Base-by-base conservation (phyloP, 2,113 vertebrate species). In the Pipa parva region DNA sequence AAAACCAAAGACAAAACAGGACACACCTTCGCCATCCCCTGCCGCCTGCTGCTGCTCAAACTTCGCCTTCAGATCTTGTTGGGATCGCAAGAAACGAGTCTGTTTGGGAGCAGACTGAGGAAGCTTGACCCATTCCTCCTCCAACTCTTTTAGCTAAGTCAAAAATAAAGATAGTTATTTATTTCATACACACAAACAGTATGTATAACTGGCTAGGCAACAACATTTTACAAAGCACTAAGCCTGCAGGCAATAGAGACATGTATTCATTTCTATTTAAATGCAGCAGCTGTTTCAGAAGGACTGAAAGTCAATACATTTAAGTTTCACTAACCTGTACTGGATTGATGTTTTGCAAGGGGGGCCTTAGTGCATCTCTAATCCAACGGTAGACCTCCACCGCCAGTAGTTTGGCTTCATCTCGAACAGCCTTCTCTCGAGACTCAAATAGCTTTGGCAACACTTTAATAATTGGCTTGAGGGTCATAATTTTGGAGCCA, bases 391-490 rank as follows among this genome's bases (percentile, higher is more conserved):
- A 99, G 64, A 97, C 93, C 79, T 99, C 97, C 24, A 99, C 82
- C 31, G 97, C 92, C 27, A 99, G 86, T 57, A 91, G 80, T 81
- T 96, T 99, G 77, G 94, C 95, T 83, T 99, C 97, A 29, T 99
- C 96, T 77, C 97, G 85, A 81, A 99, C 91, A 0, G 95, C 92
- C 77, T 99, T 99, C 74, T 99, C 97, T 81, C 97, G 90, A 80
- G 97, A 99, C 77, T 99, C 97, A 84, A 99, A 99, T 56, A 95
- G 91, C 81, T 98, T 98, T 85, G 93, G 87, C 85, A 99, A 87
- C 48, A 93, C 80, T 88, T 99, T 99, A 72, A 99, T 96, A 39
- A 99, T 88, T 73, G 96, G 95, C 85, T 99, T 99, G 76, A 99
- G 78, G 1, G 88, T 90, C 64, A 95, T 87, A n/a, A 99, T 97